Conservation (phyloP, 64 coral and sea anemone species). For the Dendronephthya gigantea region DNA sequence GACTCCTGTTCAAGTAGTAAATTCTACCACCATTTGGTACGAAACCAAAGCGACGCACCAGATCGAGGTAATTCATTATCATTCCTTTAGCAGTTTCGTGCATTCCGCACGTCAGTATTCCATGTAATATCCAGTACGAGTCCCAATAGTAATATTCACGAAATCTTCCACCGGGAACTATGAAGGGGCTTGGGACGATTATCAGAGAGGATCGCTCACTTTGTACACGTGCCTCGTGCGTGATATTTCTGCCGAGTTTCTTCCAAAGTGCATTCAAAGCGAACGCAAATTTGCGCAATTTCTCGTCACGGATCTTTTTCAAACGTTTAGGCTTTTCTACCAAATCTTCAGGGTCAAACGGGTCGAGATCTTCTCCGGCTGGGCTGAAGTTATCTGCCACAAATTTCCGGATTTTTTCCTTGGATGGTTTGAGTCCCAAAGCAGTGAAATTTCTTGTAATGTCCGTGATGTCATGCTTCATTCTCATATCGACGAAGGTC, state of each 20-base stretch:
- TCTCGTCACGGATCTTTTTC: conserved; percentile 39
- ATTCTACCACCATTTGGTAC: conserved; percentile 83
- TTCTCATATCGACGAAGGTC: conserved; percentile 80
- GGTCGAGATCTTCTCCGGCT: conserved; percentile 48
- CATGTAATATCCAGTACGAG: conserved; percentile 69
- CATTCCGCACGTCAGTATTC: conserved; percentile 76
- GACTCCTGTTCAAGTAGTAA: conserved; percentile 87
- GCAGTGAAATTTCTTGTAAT: conserved; percentile 33
- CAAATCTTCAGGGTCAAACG: conserved; percentile 61
- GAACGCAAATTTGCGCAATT: conserved; percentile 40
- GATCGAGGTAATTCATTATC: conserved; percentile 78
- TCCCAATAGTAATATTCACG: conserved; percentile 95
- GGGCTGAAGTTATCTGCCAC: conserved; percentile 54
- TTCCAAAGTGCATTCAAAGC: conserved; percentile 76
- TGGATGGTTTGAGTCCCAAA: conserved; percentile 23
- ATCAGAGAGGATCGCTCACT: conserved; percentile 63
- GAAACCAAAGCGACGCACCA: conserved; percentile 50
- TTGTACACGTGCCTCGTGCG: conserved; percentile 28
- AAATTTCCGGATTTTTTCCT: conserved; percentile 28
- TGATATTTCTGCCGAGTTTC: conserved; percentile 70
- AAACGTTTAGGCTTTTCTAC: conserved; percentile 46
- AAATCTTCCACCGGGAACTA: conserved; percentile 84
- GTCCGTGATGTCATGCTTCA: conserved; percentile 24
- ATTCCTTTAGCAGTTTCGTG: conserved; percentile 58
- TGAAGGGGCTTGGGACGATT: conserved; percentile 67